Base-by-base conservation (phyloP, 2,888 invertebrate genomes). In the Philereme transversata region DNA sequence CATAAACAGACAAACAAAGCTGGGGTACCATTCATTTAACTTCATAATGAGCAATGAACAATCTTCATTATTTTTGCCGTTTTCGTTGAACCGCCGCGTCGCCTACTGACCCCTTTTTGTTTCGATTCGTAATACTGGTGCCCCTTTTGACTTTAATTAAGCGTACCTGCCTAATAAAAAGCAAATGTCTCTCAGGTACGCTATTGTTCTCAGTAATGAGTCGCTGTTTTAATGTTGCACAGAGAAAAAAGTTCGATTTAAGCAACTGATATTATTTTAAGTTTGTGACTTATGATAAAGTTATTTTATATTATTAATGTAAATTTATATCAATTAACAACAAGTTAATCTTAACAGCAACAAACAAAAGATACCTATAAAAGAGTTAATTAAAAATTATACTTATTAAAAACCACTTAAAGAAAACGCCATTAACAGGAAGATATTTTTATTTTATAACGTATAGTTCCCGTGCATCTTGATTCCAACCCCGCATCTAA, bases 21-120 rank as follows among this genome's bases (percentile, higher is more conserved):
- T 55, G 51, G 75, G 77, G 6, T 77, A 70, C 83, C 84, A 83
- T 86, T 86, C 83, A 86, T 87, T 88, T 84, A 83, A 83, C 78
- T 82, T 78, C 81, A 83, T 89, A 90, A 90, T 89, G 86, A 88
- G 85, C 86, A 89, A 85, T 89, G 87, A 90, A 89, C 86, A 87
- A 86, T 85, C 81, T 81, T 83, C 83, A 79, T 80, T 85, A 84
- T 87, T 87, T 84, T 83, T 86, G 82, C 84, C 83, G 80, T 84
- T 79, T 77, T 77, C 83, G 78, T 79, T 81, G 79, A 79, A 79
- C 76, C 82, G 78, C 78, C 74, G 73, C 74, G 65, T 78, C 74
- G 73, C 74, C 66, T 74, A 74, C 74, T 81, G 82, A 84, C 81
- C 83, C 79, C 81, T 82, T 86, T 87, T 87, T 86, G 77, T 79